Base-by-base conservation (phyloP, 2,888 invertebrate species). In the Autographa gamma region DNA sequence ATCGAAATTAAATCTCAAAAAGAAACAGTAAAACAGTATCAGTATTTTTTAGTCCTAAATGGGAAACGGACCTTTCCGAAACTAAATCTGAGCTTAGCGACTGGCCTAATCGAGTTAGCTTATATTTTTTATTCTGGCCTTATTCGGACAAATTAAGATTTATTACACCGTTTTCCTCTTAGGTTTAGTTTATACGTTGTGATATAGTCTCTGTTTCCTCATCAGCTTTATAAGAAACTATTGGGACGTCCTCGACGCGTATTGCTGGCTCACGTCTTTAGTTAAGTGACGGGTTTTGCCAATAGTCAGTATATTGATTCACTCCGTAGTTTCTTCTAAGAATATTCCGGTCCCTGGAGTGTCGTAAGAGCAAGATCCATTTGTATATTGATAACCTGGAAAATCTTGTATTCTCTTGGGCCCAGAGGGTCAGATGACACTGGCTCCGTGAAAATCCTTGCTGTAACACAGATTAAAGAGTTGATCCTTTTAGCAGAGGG, bases 111-210 rank as follows among this genome's bases (percentile, higher is more conserved):
- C 19, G 18, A 18, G 54, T 18, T 54, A 54, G 79, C 79, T 75
- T 79, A 75, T 56, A 72, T 81, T 74, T 81, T 82, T 82, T 75
- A 73, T 77, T 71, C 67, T 25, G 69, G 69, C 71, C 74, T 66
- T 61, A 65, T 82, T 69, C 43, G 31, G 18, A 66, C 2, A 79
- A 77, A 81, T 81, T 73, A 77, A 75, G 80, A 81, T 81, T 77
- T 80, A 81, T 74, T 32, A 58, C 31, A 56, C 25, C 54, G 32
- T 69, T 71, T 75, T 60, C 69, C 73, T 64, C 66, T 65, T 62
- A 69, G 63, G 68, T 62, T 65, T 74, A 66, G 66, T 69, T 74
- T 76, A 63, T 68, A 79, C 66, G 67, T 73, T 34, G 54, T 73
- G 67, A 69, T 58, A 67, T 59, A 43, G 54, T n/a, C 31, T 64